Evolutionary conservation across 2,888 invertebrate species (phyloP).

Genomic region (Artemia sp.): DNA sequence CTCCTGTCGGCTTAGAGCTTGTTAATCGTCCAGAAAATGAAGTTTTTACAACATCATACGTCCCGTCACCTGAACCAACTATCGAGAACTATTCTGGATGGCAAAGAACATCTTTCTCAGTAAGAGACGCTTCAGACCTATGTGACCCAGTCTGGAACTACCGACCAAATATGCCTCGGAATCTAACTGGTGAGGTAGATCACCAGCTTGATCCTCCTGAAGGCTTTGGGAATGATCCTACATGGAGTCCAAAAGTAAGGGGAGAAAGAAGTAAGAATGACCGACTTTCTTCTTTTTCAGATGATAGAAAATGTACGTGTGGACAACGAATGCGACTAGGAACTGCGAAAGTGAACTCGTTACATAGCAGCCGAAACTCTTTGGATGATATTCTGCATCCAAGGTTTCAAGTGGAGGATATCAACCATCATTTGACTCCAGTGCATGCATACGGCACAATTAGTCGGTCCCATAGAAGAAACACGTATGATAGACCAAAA

Average conservation of each 20-base stretch:
- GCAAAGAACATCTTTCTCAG: conserved; percentile 11
- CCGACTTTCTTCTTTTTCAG: not conserved
- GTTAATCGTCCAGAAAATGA: not conserved
- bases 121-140: not conserved
- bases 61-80: conserved; percentile 9
- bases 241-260: conserved; percentile 1
- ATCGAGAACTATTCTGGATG: conserved; percentile 5
- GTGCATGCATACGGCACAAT: conserved; percentile 8
- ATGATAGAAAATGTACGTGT: conserved; percentile 21
- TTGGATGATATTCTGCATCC: not conserved
- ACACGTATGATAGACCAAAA: not conserved
- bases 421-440: not conserved
- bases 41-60: conserved; percentile 10
- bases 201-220: conserved; percentile 11
- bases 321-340: conserved; percentile 21
- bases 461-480: not conserved
- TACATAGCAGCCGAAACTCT: conserved; percentile 9
- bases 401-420: not conserved
- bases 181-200: not conserved
- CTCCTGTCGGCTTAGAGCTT: not conserved
- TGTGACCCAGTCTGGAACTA: conserved; percentile 11
- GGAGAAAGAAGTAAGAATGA: not conserved
- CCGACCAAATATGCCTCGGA: not conserved
- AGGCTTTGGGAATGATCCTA: conserved; percentile 7
- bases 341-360: not conserved